Conservation (phyloP, 2,888 invertebrate species). For the Andrena flavipes region DNA sequence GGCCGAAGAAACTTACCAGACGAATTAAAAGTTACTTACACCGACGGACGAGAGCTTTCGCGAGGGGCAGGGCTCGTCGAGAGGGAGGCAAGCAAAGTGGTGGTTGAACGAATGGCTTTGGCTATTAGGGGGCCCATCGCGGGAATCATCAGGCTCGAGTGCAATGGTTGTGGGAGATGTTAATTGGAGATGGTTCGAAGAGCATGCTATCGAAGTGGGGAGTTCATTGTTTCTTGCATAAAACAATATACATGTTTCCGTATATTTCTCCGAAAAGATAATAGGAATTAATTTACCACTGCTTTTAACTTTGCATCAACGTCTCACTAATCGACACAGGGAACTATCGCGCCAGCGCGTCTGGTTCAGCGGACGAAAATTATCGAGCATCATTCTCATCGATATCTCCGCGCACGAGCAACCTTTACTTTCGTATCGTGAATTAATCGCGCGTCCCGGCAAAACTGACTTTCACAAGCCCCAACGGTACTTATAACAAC, state of each 20-base stretch:
- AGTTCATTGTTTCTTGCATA: no score
- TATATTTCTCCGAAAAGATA: no score
- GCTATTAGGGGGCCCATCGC: not conserved
- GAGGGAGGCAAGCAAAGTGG: slow-evolving; percentile 10
- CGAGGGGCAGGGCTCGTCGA: not conserved
- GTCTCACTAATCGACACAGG: no score
- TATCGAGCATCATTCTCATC: no score
- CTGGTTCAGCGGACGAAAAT: not conserved
- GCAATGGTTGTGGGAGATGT: not conserved
- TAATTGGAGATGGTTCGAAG: not conserved
- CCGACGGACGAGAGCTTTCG: slow-evolving; percentile 21
- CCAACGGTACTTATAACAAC: slow-evolving; percentile 3
- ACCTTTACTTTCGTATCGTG: not conserved
- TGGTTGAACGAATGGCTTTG: slow-evolving; percentile 19
- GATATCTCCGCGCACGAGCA: not conserved
- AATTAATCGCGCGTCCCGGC: slow-evolving; percentile 8
- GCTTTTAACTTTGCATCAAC: no score
- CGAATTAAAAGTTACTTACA: slow-evolving; percentile 78
- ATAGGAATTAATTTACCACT: no score
- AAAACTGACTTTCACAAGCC: slow-evolving; percentile 3
- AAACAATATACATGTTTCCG: no score
- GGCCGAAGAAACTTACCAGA: slow-evolving; percentile 74
- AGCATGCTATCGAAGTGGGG: no score
- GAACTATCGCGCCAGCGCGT: no score
- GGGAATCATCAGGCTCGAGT: not conserved